Base-by-base conservation (phyloP, 2,888 invertebrate genomes). In the Erynnis tages region DNA sequence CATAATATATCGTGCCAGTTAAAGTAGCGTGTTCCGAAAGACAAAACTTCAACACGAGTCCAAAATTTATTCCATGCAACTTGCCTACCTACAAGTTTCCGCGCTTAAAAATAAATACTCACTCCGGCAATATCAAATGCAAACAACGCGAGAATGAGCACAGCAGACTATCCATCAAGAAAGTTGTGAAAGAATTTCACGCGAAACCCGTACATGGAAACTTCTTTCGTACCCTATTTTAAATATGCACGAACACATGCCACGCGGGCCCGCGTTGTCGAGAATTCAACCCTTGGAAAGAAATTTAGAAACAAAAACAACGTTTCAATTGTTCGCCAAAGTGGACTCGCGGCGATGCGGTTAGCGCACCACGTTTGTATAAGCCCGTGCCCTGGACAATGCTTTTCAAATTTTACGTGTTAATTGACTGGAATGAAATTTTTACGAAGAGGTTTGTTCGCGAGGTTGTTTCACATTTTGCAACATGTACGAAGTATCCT, bases 221-320 rank as follows among this genome's bases (percentile, higher is more conserved):
- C 32, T 49, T 21, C 40, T 17, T 25, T 19, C 23, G 30, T n/a
- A 23, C n/a, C n/a, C n/a, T n/a, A 49, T 50, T 50, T 35, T 35
- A 50, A 50, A 43, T 50, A 50, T 50, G 34, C 50, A 43, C 8
- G 43, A 50, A 35, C 43, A 50, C 34, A 32, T 17, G 7, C 35
- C 50, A 32, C 16, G 7, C 35, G 43, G 35, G 11, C 34, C 27
- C 19, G 21, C 34, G 27, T 34, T 49, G 40, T 49, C 34, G 41
- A 49, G 25, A 40, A 49, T 41, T 35, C 43, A 29, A 41, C 25
- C 41, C 32, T 29, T 43, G 34, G 11, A 34, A 43, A 43, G 43
- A 43, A 43, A 43, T 50, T 41, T 35, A 17, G 35, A 43, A 50
- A 50, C 50, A n/a, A n/a, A n/a, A n/a, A n/a, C n/a, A n/a, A n/a